These are phyloP conservation scores for Rhodophaea formosa DNA, from an alignment of 2,888 invertebrate species.

Conservation along the genomic window DNA sequence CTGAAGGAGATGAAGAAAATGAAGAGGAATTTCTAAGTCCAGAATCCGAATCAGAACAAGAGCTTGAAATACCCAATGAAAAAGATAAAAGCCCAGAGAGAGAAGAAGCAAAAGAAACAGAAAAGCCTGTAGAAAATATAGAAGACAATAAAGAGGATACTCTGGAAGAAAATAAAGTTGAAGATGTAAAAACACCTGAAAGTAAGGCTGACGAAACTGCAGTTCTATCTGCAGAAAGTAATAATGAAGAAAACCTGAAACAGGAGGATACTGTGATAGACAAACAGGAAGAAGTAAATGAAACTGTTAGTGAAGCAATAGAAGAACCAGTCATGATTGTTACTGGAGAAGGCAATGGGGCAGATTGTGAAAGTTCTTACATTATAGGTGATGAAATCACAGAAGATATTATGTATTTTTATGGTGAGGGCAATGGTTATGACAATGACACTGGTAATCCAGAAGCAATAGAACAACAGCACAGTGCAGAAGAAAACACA, in stretches of 20 bases:
- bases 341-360: constrained; percentile 85
- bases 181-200: constrained; percentile 23
- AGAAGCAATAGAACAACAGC: constrained; percentile 52
- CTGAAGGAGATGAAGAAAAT: constrained; percentile 66
- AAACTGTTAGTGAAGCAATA: constrained; percentile 82
- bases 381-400: constrained; percentile 86
- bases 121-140: constrained; percentile 21
- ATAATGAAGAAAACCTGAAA: constrained; percentile 16
- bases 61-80: constrained; percentile 41
- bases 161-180: constrained; percentile 27
- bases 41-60: constrained; percentile 69
- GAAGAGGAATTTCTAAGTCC: constrained; percentile 76
- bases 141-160: constrained; percentile 23
- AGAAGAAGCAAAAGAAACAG: constrained; percentile 22
- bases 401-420: constrained; percentile 86
- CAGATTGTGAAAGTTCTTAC: constrained; percentile 81
- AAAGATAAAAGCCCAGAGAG: constrained; percentile 27
- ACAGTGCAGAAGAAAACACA: constrained; percentile 46
- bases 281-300: constrained; percentile 11
- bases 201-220: constrained; percentile 17
- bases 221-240: constrained; percentile 18
- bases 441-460: constrained; percentile 89
- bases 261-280: constrained; percentile 19
- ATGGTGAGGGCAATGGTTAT: constrained; percentile 86
- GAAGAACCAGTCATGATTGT: constrained; percentile 88